Base-by-base conservation (phyloP, 1,140 invertebrate species). In the Drosophila chauvacae region DNA sequence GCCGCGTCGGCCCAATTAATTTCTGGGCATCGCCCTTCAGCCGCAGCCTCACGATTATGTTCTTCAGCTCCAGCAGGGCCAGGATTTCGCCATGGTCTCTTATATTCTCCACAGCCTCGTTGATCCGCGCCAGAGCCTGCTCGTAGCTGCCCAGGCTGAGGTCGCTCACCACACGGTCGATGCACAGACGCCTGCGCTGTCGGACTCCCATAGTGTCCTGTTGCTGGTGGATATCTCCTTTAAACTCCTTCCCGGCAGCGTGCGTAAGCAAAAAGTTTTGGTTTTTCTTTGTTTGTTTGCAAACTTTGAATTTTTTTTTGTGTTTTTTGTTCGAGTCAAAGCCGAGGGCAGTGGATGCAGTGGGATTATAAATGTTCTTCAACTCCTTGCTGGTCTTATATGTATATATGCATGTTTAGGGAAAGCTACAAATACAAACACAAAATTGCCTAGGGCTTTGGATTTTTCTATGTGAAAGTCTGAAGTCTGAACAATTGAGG, bases 191-290 rank as follows among this genome's bases (percentile, higher is more conserved):
- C 18, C 23, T 66, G 7, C 20, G 30, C 11, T 30, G 45, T 4
- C 14, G 10, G 3, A 33, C 9, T 41, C 20, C 9, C 57, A 64
- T 55, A 30, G 28, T 35, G 33, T 39, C 23, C 11, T 28, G 9
- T 7, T 20, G 9, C 11, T 20, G 33, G 7, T 20, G 33, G 7
- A 7, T 56, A 39, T 61, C 39, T 41, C 45, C 28, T 41, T 35
- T 42, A 23, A 44, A 35, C 57, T 60, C 41, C 56, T 42, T 33
- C 30, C 35, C 45, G 42, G 84, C 80, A 84, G 84, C 84, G 74
- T 88, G 85, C 74, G 74, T 72, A 90, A 80, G 51, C 80, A 90
- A 72, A 88, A 90, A 81, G 53, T 60, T 69, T 48, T 50, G 18
- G 35, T 77, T 78, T 86, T 37, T 75, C 48, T 75, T 56, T 39